These are phyloP conservation scores for Sternarchorhynchus goeldii DNA, from an alignment of 2,797 vertebrate genomes.

Conservation along the genomic window DNA sequence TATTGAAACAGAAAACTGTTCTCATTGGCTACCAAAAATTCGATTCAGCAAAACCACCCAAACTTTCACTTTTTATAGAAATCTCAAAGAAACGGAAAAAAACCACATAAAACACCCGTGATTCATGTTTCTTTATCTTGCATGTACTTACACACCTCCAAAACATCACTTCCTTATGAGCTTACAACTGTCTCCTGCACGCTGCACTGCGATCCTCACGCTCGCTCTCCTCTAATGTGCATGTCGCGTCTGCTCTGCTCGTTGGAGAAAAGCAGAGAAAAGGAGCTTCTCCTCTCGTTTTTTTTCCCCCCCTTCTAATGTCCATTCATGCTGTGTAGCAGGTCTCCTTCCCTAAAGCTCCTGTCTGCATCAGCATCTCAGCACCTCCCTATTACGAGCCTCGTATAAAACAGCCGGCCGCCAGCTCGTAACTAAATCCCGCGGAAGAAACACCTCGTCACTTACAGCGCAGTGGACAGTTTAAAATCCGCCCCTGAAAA, in stretches of 20 bases:
- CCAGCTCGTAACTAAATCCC: background rate
- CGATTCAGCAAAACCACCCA: background rate
- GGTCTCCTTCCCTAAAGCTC: slow-evolving; percentile 27
- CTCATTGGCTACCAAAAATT: background rate
- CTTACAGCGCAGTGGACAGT: slow-evolving; percentile 14
- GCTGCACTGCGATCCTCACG: background rate
- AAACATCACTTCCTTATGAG: background rate
- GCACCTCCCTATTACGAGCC: background rate
- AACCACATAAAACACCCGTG: background rate
- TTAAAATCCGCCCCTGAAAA: slow-evolving; percentile 4
- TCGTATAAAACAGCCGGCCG: background rate
- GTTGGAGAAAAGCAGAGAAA: background rate
- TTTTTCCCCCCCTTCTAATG: slow-evolving; percentile 26
- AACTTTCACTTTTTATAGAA: background rate
- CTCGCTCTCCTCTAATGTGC: background rate
- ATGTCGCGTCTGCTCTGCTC: slow-evolving; percentile 28
- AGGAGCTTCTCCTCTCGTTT: background rate
- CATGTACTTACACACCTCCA: background rate
- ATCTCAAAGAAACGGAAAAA: background rate
- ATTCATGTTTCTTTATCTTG: background rate
- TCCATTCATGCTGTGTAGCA: background rate
- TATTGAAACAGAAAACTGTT: background rate
- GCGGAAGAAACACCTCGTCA: slow-evolving; percentile 2
- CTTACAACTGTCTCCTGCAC: slow-evolving; percentile 2
- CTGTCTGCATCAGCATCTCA: slow-evolving; percentile 28